Percentiles rank a stretch among this genome's conserved stretches.
Conservation (phyloP, 2,888 invertebrate genomes). For the Anticlea derivata region DNA sequence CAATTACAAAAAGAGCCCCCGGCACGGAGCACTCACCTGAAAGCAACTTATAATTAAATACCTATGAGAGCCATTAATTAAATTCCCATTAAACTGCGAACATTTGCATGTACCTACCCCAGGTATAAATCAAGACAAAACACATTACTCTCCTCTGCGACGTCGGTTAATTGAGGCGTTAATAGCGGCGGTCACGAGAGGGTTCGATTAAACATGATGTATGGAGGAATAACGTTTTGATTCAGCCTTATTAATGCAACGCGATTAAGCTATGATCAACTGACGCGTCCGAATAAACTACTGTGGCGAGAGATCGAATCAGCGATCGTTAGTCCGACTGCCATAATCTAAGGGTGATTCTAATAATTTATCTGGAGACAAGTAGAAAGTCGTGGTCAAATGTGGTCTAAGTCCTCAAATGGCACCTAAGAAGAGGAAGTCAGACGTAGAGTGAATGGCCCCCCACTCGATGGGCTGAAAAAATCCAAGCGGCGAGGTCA, state of each 20-base stretch:
- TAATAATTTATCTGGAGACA: no score
- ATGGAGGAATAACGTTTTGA: conserved; percentile 15
- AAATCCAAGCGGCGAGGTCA: no score
- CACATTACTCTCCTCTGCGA: conserved; percentile 38
- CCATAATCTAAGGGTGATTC: no score
- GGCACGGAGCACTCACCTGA: conserved; percentile 12
- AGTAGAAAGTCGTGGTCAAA: no score
- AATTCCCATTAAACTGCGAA: conserved; percentile 35
- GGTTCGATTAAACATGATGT: conserved; percentile 28
- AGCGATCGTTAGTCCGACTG: no score
- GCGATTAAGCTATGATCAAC: no score
- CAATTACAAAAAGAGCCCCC: conserved; percentile 14
- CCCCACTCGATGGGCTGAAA: no score
- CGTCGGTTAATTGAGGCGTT: conserved; percentile 51
- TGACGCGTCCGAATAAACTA: no score
- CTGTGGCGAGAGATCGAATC: no score
- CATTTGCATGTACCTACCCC: conserved; percentile 44
- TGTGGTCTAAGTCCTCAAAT: no score
- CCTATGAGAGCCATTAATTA: conserved; percentile 31
- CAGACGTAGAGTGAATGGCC: no score
- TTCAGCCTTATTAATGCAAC: conserved; percentile 7
- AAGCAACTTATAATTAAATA: conserved; percentile 31
- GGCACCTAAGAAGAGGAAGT: no score
- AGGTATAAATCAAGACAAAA: conserved; percentile 39
- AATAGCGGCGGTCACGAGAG: conserved; percentile 46